These are phyloP conservation scores for Argopecten irradians DNA, from an alignment of 1,140 invertebrate genomes.

Conservation along the genomic window DNA sequence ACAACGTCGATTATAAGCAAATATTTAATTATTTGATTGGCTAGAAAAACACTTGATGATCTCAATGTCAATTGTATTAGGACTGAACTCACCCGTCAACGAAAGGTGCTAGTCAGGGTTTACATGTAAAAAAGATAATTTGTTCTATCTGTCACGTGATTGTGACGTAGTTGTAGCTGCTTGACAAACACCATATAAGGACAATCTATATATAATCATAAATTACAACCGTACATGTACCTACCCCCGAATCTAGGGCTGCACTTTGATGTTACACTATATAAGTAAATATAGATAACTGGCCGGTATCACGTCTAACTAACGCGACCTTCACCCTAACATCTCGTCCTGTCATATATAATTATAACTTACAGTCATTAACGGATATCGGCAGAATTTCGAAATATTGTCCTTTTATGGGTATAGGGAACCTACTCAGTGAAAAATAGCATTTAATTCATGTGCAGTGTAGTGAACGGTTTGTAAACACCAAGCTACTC, in stretches of 20 bases:
- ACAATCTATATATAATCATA: background rate
- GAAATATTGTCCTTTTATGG: background rate
- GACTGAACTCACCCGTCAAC: too few relatives aligned
- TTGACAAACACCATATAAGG: background rate
- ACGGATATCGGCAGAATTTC: background rate
- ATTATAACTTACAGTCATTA: background rate
- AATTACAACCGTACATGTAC: background rate
- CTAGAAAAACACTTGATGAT: too few relatives aligned
- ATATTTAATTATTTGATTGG: too few relatives aligned
- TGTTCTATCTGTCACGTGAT: constrained; percentile 5
- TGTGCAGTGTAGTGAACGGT: background rate
- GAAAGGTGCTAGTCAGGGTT: too few relatives aligned
- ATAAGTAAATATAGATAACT: background rate
- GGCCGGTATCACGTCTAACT: background rate
- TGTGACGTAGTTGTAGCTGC: background rate
- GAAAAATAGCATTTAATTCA: background rate
- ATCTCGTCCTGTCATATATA: background rate
- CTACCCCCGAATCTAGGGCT: too few relatives aligned
- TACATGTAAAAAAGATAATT: too few relatives aligned
- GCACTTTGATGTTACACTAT: background rate
- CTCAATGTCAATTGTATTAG: too few relatives aligned
- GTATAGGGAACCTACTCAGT: background rate
- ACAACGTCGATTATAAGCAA: too few relatives aligned
- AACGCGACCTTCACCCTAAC: background rate
- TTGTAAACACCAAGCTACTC: background rate